Evolutionary conservation across 2,113 vertebrate species (phyloP), one percentile per base, ranked within the genome.

Genomic region (Herpetotheres cachinnans): DNA sequence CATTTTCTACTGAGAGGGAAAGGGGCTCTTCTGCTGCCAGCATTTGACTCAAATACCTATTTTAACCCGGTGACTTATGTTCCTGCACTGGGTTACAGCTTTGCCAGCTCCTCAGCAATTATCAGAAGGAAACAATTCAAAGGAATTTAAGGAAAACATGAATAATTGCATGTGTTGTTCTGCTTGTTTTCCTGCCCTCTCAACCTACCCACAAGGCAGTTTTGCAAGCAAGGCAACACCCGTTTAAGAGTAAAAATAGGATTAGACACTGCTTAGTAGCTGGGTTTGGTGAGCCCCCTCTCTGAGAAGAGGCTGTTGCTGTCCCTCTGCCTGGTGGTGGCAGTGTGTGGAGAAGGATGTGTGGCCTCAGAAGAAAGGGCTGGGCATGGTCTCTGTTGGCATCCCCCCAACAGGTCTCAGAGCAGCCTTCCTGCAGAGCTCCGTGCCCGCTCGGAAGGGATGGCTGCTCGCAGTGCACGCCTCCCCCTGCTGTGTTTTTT

Each of bases 361-460:
- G 55, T 10, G 54, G 9, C 32, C 49, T 82, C 50, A 27, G 19
- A 63, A 40, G 47, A 36, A 36, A 38, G 10, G 16, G 7, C n/a
- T 72, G 44, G 22, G 3, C 6, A 71, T 10, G 20, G 19, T 54
- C 29, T 69, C 9, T 21, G 5, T 16, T 9, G 40, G n/a, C 10
- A 72, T 59, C 7, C 18, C 25, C 46, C 11, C 0, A 1, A 17
- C 20, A n/a, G 58, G 38, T 52, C 46, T 69, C 13, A 5, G 27
- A 5, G 27, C 36, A 63, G 26, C 32, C 42, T 42, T 59, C 9
- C 32, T 12, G 6, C 2, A 38, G 32, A 63, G 14, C 15, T 80
- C 32, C 2, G 3, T 46, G n/a, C 22, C 16, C 0, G 0, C n/a
- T 34, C 16, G 34, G 12, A 20, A 88, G 40, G 11, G 26, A 61